Evolutionary conservation across 1,140 invertebrate species (phyloP).

Genomic region (Psix sp.): DNA sequence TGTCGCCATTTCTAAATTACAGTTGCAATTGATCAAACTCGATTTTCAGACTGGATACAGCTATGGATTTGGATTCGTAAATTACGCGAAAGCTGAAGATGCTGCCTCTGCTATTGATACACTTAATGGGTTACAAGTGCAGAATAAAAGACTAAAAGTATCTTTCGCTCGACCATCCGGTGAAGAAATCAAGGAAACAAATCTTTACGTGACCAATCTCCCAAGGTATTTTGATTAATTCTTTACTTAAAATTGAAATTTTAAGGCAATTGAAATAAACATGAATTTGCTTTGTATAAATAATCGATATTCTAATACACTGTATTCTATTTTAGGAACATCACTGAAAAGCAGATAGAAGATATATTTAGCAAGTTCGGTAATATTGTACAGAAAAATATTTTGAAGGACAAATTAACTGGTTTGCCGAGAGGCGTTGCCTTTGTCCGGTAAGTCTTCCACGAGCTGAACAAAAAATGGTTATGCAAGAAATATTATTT

Average conservation of each 20-base stretch:
- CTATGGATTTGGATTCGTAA: conserved; percentile 97
- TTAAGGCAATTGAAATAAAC: conserved; percentile 1
- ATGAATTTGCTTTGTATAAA: conserved; percentile 4
- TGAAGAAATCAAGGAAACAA: conserved; percentile 96
- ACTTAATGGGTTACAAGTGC: conserved; percentile 91
- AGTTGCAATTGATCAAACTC: too few relatives aligned
- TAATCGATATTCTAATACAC: conserved; percentile 5
- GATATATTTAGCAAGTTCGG: conserved; percentile 91
- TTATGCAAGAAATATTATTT: not conserved
- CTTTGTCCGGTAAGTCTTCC: conserved; percentile 89
- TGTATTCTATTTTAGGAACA: conserved; percentile 78
- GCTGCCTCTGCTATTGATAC: conserved; percentile 90
- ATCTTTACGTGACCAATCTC: conserved; percentile 95
- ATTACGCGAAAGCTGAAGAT: conserved; percentile 90
- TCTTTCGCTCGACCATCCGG: conserved; percentile 93
- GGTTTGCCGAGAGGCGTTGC: conserved; percentile 91
- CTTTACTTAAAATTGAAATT: conserved; percentile 64
- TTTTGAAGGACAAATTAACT: conserved; percentile 91
- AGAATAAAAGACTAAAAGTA: conserved; percentile 86
- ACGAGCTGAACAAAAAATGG: too few relatives aligned
- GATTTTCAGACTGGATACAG: conserved; percentile 91
- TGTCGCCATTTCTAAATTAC: too few relatives aligned
- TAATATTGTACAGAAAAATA: conserved; percentile 92
- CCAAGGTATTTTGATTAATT: conserved; percentile 79
- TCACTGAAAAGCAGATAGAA: conserved; percentile 88